Percentiles rank a stretch among this genome's conserved stretches.
These are phyloP conservation scores for Oreohelix idahoensis DNA, from an alignment of 1,140 invertebrate species.

Conservation along the genomic window DNA sequence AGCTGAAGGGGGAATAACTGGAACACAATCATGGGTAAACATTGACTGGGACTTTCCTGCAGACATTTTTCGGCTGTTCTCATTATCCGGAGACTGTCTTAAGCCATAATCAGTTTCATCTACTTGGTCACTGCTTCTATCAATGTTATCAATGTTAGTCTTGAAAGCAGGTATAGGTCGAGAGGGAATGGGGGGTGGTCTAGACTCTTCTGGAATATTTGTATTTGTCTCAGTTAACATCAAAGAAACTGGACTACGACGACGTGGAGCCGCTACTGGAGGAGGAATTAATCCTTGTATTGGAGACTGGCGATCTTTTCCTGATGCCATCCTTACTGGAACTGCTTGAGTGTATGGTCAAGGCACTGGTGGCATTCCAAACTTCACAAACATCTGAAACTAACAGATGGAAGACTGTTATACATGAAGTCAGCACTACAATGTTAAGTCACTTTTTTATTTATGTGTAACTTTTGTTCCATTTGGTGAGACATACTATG, in stretches of 20 bases:
- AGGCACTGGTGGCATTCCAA: neutral
- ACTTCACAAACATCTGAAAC: no score
- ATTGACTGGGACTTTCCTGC: slow-evolving; percentile 2
- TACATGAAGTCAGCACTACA: no score
- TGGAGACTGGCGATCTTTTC: neutral
- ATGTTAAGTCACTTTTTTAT: no score
- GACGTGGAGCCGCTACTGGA: slow-evolving; percentile 20
- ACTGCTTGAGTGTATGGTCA: neutral
- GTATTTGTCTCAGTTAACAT: neutral
- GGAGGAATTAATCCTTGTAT: slow-evolving; percentile 9
- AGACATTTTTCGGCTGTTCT: neutral
- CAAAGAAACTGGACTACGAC: slow-evolving; percentile 5
- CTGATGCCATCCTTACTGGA: slow-evolving; percentile 14
- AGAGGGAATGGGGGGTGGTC: neutral
- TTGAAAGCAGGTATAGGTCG: slow-evolving; percentile 6
- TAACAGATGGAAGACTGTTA: no score
- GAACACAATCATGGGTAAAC: neutral
- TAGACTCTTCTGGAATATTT: neutral
- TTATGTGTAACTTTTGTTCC: no score
- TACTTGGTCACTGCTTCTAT: neutral
- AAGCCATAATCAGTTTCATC: neutral
- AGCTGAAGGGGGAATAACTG: neutral
- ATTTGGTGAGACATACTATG: no score
- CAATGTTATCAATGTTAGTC: neutral
- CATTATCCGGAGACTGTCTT: neutral